Evolutionary conservation across 2,113 vertebrate species (phyloP).

Genomic region (Ctenodactylus gundi): DNA sequence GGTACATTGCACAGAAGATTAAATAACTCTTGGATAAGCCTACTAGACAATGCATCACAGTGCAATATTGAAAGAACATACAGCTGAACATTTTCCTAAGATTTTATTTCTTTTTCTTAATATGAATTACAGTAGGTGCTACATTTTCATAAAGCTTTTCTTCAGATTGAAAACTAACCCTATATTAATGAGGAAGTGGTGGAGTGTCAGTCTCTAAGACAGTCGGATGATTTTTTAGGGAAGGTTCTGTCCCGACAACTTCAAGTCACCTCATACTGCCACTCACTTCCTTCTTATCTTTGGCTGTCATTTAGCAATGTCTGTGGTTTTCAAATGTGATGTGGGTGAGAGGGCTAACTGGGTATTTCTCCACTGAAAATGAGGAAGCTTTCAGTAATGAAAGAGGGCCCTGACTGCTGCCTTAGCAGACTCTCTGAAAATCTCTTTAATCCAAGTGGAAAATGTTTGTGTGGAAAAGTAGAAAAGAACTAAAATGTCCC

Average conservation of each 20-base stretch:
- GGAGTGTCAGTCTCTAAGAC: neutral
- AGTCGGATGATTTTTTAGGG: neutral
- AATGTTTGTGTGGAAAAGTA: neutral
- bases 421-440: neutral
- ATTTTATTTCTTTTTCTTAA: neutral
- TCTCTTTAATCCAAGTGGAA: neutral
- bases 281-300: neutral
- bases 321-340: slow-evolving; percentile 5
- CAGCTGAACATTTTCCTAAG: neutral
- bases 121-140: neutral
- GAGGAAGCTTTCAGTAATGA: neutral
- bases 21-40: neutral
- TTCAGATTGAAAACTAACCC: neutral
- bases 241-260: neutral
- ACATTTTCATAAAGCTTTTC: neutral
- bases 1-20: neutral
- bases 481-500: neutral
- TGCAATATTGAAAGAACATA: neutral
- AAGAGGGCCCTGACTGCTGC: neutral
- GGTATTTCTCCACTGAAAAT: slow-evolving; percentile 9
- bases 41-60: neutral
- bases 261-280: neutral
- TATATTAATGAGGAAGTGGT: neutral
- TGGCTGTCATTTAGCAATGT: slow-evolving; percentile 10
- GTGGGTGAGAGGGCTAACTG: neutral